phyloP scores from a whole-genome alignment of 2,888 invertebrate genomes.

The Lymantria monacha region DNA sequence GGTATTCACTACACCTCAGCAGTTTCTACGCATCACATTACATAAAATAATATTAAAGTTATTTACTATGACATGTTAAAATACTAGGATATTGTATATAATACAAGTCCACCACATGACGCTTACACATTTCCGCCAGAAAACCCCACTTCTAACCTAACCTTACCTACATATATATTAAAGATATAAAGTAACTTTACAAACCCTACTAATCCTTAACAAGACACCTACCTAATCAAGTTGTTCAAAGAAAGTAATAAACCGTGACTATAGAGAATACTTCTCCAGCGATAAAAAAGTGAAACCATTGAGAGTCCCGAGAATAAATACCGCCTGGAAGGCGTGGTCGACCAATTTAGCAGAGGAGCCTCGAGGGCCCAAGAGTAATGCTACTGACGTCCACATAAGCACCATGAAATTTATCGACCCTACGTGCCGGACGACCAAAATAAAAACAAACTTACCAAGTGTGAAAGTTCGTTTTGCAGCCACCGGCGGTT shows the following conservation, averaged over 20 bases:
- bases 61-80: too few relatives aligned
- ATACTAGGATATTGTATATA: too few relatives aligned
- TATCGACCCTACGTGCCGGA: constrained; percentile 67
- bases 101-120: too few relatives aligned
- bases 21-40: too few relatives aligned
- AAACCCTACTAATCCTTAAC: too few relatives aligned
- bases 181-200: too few relatives aligned
- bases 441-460: constrained; percentile 64
- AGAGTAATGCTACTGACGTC: constrained; percentile 62
- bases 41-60: too few relatives aligned
- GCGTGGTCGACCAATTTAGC: constrained; percentile 62
- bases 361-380: constrained; percentile 51
- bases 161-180: too few relatives aligned
- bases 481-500: constrained; percentile 30
- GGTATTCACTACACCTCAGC: too few relatives aligned
- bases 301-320: constrained; percentile 33
- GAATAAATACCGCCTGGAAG: constrained; percentile 40
- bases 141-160: too few relatives aligned
- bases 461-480: constrained; percentile 58
- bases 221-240: too few relatives aligned
- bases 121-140: too few relatives aligned
- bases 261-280: constrained; percentile 10
- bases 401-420: constrained; percentile 68
- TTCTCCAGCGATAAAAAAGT: constrained; percentile 39
- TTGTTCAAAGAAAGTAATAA: background rate